A percentile compares a stretch with the other conserved stretches of the same genome.
phyloP scores from a whole-genome alignment of 2,888 invertebrate species.

The Eristalis tenax region DNA sequence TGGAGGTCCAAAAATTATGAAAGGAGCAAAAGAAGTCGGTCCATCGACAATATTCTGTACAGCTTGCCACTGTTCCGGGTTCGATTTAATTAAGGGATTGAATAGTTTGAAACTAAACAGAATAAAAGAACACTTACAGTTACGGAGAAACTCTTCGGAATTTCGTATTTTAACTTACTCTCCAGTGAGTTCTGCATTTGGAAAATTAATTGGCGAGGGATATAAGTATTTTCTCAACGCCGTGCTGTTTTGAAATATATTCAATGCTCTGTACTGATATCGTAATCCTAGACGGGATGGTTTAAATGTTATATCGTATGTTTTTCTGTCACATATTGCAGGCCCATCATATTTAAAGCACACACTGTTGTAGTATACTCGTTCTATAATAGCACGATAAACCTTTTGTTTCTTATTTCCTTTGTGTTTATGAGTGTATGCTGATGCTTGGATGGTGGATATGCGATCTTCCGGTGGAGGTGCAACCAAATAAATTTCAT shows the following conservation, averaged over 20 bases:
- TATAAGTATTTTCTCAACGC: slow-evolving; percentile 74
- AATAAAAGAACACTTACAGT: neutral
- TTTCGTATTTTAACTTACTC: slow-evolving; percentile 12
- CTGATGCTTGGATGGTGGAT: neutral
- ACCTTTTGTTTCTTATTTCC: neutral
- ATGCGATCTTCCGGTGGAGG: neutral
- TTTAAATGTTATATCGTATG: slow-evolving; percentile 74
- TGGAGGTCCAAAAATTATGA: slow-evolving; percentile 93
- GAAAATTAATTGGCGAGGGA: slow-evolving; percentile 62
- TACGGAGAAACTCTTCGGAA: neutral
- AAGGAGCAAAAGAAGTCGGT: slow-evolving; percentile 86
- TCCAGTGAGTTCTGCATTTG: neutral
- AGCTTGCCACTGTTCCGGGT: slow-evolving; percentile 85
- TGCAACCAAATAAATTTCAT: slow-evolving; percentile 74
- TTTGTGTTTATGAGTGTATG: neutral
- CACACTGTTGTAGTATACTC: slow-evolving; percentile 72
- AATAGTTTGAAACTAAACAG: slow-evolving; percentile 73
- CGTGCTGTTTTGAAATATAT: slow-evolving; percentile 67
- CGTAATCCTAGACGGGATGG: slow-evolving; percentile 76
- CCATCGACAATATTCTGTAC: slow-evolving; percentile 86
- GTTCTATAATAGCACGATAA: slow-evolving; percentile 60
- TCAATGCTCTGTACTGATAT: slow-evolving; percentile 77
- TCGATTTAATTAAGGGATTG: slow-evolving; percentile 81
- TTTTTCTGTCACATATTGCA: neutral
- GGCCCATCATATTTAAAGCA: slow-evolving; percentile 62